Evolutionary conservation across 2,888 invertebrate genomes (phyloP).

Genomic region (Omphaloscelis lunosa): DNA sequence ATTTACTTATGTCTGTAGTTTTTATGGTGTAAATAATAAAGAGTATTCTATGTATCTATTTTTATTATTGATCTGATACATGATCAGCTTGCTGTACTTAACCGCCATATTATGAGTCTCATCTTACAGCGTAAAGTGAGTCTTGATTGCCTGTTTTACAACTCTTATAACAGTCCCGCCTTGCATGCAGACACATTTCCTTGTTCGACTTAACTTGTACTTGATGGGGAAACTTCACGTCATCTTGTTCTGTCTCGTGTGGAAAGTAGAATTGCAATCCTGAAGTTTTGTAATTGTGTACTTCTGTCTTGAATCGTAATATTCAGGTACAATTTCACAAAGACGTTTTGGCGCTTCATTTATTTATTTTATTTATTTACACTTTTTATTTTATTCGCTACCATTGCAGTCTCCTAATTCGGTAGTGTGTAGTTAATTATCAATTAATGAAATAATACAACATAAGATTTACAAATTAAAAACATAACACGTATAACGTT

Average conservation of each 20-base stretch:
- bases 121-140: neutral
- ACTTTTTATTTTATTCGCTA: too few relatives aligned
- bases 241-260: conserved; percentile 14
- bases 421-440: too few relatives aligned
- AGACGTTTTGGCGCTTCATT: neutral
- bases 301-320: neutral
- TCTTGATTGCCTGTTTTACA: conserved; percentile 35
- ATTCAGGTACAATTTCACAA: neutral
- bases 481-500: too few relatives aligned
- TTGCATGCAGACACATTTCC: conserved; percentile 29
- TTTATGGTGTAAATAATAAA: too few relatives aligned
- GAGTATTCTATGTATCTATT: too few relatives aligned
- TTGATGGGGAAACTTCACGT: conserved; percentile 56
- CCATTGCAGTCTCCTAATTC: too few relatives aligned
- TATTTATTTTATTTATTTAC: too few relatives aligned
- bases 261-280: conserved; percentile 21
- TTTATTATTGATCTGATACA: neutral
- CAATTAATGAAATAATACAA: too few relatives aligned
- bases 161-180: conserved; percentile 17
- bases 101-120: neutral
- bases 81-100: neutral
- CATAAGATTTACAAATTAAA: too few relatives aligned
- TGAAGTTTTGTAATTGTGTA: conserved; percentile 13
- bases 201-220: conserved; percentile 34
- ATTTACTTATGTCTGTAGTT: too few relatives aligned